A percentile compares a stretch with the other conserved stretches of the same genome.
phyloP scores from a whole-genome alignment of 2,113 vertebrate genomes.

The Centropristis striata region DNA sequence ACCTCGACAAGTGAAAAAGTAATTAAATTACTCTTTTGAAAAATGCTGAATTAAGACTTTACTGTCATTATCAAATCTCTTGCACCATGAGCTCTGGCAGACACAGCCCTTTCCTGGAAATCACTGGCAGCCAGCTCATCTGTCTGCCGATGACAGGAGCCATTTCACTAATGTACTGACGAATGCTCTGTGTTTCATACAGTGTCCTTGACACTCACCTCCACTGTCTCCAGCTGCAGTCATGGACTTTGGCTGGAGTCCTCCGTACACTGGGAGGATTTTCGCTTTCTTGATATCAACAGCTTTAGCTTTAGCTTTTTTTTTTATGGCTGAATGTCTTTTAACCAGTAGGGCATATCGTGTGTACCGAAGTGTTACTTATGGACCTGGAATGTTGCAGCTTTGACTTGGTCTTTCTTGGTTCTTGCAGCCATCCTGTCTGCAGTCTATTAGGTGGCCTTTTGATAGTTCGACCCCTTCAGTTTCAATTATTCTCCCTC shows the following conservation, averaged over 20 bases:
- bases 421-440: slow-evolving; percentile 6
- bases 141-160: slow-evolving; percentile 71
- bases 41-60: slow-evolving; percentile 56
- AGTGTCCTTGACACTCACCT: slow-evolving; percentile 68
- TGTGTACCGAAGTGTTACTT: background rate
- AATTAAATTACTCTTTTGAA: slow-evolving; percentile 10
- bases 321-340: background rate
- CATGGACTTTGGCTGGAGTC: slow-evolving; percentile 22
- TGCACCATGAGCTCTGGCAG: slow-evolving; percentile 57
- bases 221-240: slow-evolving; percentile 42
- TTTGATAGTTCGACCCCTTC: slow-evolving; percentile 52
- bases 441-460: slow-evolving; percentile 39
- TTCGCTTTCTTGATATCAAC: slow-evolving; percentile 9
- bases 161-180: slow-evolving; percentile 73
- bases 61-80: slow-evolving; percentile 46
- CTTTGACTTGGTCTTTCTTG: background rate
- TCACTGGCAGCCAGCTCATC: slow-evolving; percentile 65
- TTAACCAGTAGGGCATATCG: background rate
- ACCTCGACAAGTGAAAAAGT: slow-evolving; percentile 12
- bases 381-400: background rate
- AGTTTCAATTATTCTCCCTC: slow-evolving; percentile 55
- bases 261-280: background rate
- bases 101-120: slow-evolving; percentile 64
- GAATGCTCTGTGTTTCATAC: slow-evolving; percentile 65
- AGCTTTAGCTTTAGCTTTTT: background rate